Evolutionary conservation across 2,888 invertebrate species (phyloP), one percentile per base, ranked within the genome.

Genomic region (Heliconius hortense): DNA sequence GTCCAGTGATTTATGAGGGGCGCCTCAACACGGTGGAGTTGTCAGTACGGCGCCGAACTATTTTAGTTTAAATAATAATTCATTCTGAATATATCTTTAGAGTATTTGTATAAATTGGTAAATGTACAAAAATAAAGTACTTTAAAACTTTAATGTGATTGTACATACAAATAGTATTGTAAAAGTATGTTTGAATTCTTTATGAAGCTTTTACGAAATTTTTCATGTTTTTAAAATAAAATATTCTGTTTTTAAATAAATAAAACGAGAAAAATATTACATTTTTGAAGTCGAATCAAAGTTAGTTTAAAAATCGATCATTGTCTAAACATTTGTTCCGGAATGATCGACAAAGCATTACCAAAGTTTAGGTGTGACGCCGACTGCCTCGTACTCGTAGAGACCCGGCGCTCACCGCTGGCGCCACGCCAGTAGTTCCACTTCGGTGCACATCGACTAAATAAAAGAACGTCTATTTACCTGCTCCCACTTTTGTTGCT

Each of bases 381-480:
- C 68, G 53, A 69, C 59, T 60, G 71, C 39, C 71, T 60, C 53
- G 10, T 3, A 31, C 53, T 48, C 31, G 48, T 31, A 35, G n/a
- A 70, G 59, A n/a, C 64, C 56, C 5, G n/a, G 64, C 24, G 59
- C 56, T 75, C 64, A 64, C 56, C 24, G 59, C 63, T 75, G 74
- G 74, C 70, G 24, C 24, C 24, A 21, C n/a, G 74, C 74, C 74
- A 74, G 68, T 21, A 35, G 64, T 53, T 53, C 63, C 72, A 63
- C 72, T 72, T 72, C 2, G 63, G 26, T 39, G 64, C 67, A 66
- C 43, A 39, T 56, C 56, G 59, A 59, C 56, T 66, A 73, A 66
- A 73, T 66, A 67, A 73, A 73, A 60, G 62, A 69, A 62, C 60
- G 69, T 74, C 53, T 62, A 69, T 48, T 53, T 74, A 74, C 68